Evolutionary conservation across 2,888 invertebrate genomes (phyloP), one percentile per base, ranked within the genome.

Genomic region (Clistopyga incitator): DNA sequence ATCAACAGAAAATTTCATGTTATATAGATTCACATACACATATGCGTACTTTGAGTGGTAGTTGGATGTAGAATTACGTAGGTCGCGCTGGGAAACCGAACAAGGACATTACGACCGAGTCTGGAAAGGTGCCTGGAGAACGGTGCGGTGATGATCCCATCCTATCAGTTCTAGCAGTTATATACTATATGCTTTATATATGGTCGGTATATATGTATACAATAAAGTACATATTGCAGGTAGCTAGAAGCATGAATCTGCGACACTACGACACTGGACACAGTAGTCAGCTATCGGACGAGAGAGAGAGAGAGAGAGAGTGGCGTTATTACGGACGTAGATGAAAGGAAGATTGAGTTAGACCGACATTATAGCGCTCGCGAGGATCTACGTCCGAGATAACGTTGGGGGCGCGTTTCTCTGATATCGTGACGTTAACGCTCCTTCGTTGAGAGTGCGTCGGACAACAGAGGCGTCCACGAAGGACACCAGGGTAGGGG

Each of bases 321-420:
- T 64, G 42, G 67, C 81, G 86, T 87, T 88, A 89, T 89, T 89
- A 88, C 87, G 81, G 54, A 84, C 85, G 52, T 87, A 88, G 87
- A 89, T 88, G 88, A 87, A 89, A 89, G 88, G 85, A 86, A 87
- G 88, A 89, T 89, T 86, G 87, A 89, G 87, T 89, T 89, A 89
- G 85, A 87, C 81, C 77, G 75, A 78, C 82, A 86, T 86, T 85
- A 86, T 67, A 68, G 71, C 59, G 61, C 20, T 68, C 67, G 77
- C 61, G 79, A 50, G 84, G 79, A 80, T 86, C 84, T 82, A 78
- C 77, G 77, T 10, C 74, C 47, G 72, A 77, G 82, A 86, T 83
- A 82, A 54, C 82, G 67, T 47, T 38, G 65, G 76, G 84, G 81
- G 76, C 74, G 70, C 76, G 42, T 70, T 84, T 82, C 86, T 83